Base-by-base conservation (phyloP, 2,797 vertebrate species). In the Sebastes diaconus region DNA sequence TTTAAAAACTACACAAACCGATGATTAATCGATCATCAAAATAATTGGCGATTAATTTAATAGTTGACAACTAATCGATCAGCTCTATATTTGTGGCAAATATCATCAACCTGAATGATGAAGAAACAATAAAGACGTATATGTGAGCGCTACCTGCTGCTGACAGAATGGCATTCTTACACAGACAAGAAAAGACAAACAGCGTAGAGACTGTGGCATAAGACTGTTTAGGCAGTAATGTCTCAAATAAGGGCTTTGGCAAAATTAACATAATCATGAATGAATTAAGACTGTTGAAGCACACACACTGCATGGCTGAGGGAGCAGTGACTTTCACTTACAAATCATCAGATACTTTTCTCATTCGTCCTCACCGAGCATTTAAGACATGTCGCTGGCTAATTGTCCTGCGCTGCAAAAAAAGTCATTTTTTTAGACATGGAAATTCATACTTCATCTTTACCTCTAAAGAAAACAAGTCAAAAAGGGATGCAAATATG, bases 161-260 rank as follows among this genome's bases (percentile, higher is more conserved):
- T 11, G 67, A 77, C 11, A 16, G 34, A 7, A 73, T 77, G 68
- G 66, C 84, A 76, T 67, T 20, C 50, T 60, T 8, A 20, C 55
- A 65, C 61, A 54, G 24, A 76, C 11, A 27, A 72, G 10, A 70
- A 36, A 34, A 55, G 24, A 80, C 4, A 46, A 69, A 50, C 16
- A 72, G 32, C n/a, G 74, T 6, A 39, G 90, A 95, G 93, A 96
- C 95, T 95, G 92, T 90, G 94, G 96, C 94, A 90, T 96, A 96
- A 97, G 96, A 97, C 95, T 91, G 94, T 95, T 87, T 92, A 96
- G 95, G 95, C 96, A 97, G 96, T 96, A 95, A 97, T 97, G 96
- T 96, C 78, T 88, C 12, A 90, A 90, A 91, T 74, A 87, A 89
- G 74, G 83, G 86, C 80, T 94, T 95, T 95, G 94, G 93, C 94